Base-by-base conservation (phyloP, 2,888 invertebrate genomes). In the Omphaloscelis lunosa region DNA sequence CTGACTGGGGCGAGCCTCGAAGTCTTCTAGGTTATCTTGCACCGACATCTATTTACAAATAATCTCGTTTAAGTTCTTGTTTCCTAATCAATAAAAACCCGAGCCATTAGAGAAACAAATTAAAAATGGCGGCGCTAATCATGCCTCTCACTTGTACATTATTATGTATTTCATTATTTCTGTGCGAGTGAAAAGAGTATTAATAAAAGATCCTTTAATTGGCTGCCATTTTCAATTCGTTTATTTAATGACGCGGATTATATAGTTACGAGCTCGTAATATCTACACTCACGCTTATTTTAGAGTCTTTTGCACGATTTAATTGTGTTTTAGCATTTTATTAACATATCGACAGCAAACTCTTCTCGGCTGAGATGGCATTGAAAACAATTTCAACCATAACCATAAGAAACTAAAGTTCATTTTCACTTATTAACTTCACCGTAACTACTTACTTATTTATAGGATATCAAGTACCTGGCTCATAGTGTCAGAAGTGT, bases 401-500 rank as follows among this genome's bases (percentile, higher is more conserved):
- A 51, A 27, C 0, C 1, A 4, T 27, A 34, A 9, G 3, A 8
- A 1, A 0, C 6, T n/a, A 34, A 58, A 34, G 59, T 56, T 34
- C 2, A 48, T 34, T 74, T 59, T 74, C 2, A 39, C 17, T 51
- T 12, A 17, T 2, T n/a, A 39, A n/a, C n/a, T 63, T 63, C 62
- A 29, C n/a, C 17, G 34, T 67, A 11, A 59, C 15, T 7, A 20
- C 11, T 17, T 51, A 51, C 27, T 45, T 17, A 48, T n/a, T 27
- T 20, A 17, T 17, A 71, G 7, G n/a, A 45, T 53, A 41, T 48
- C 45, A 48, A 51, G 29, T 45, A 96, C 95, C 94, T 93, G 96
- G 81, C 95, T 96, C 59, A 95, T 96, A 48, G 97, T 97, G 88
- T 98, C 98, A 0, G 97, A 97, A 0, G 98, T 98, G 90, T 98